Percentiles rank a stretch among this genome's conserved stretches.
Evolutionary conservation across 2,888 invertebrate genomes (phyloP).

Genomic region (Branchellion lobata): DNA sequence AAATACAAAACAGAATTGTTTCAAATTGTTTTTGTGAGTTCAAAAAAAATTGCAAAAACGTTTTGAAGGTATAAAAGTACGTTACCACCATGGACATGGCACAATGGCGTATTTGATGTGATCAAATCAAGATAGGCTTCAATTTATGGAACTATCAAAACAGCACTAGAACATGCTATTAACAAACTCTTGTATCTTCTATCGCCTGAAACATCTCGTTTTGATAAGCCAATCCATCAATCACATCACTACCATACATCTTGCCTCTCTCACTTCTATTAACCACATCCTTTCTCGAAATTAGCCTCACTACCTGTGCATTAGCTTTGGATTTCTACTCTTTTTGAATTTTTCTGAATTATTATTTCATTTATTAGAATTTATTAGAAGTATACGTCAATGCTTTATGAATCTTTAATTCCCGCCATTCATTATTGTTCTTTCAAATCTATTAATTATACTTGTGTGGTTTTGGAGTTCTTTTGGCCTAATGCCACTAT

Average conservation of each 20-base stretch:
- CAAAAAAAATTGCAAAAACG: background rate
- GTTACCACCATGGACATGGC: background rate
- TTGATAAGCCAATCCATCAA: background rate
- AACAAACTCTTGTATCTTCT: background rate
- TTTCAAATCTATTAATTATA: too few relatives aligned
- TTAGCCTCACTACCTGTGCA: background rate
- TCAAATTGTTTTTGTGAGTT: background rate
- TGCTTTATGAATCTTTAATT: too few relatives aligned
- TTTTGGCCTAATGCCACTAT: too few relatives aligned
- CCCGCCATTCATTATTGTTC: too few relatives aligned
- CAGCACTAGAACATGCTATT: background rate
- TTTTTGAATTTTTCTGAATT: too few relatives aligned
- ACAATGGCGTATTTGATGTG: too few relatives aligned
- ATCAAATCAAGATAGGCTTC: background rate
- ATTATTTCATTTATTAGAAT: too few relatives aligned
- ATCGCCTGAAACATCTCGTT: background rate
- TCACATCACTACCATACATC: too few relatives aligned
- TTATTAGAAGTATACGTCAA: too few relatives aligned
- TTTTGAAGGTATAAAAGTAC: background rate
- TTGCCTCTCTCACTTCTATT: background rate
- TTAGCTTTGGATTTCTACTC: too few relatives aligned
- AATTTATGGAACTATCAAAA: background rate
- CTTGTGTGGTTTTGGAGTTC: too few relatives aligned
- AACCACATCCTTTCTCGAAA: background rate
- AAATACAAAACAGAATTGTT: too few relatives aligned